Percentiles rank a stretch among this genome's conserved stretches.
phyloP scores from a whole-genome alignment of 1,140 invertebrate species.

The Camponotus vicinus region DNA sequence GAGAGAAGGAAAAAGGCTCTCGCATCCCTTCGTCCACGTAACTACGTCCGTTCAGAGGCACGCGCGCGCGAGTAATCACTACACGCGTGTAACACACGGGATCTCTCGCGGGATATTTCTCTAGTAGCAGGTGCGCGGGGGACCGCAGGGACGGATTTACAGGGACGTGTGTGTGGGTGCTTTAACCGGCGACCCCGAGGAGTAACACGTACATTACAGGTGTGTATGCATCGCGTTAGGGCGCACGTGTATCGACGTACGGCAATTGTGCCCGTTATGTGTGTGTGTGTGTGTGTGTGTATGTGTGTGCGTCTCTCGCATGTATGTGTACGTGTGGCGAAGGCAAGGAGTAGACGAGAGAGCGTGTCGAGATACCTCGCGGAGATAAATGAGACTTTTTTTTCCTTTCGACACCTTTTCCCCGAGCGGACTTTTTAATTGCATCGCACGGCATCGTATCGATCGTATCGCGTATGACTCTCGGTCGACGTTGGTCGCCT shows the following conservation, averaged over 20 bases:
- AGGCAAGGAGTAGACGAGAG: background rate
- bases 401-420: background rate
- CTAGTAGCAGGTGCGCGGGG: slow-evolving; percentile 33
- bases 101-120: slow-evolving; percentile 11
- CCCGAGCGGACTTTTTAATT: background rate
- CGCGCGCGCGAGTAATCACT: background rate
- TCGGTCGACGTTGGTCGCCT: background rate
- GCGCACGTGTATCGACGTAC: slow-evolving; percentile 51
- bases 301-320: background rate
- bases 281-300: slow-evolving; percentile 9
- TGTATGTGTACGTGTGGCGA: too few species aligned
- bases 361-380: background rate
- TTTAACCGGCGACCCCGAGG: slow-evolving; percentile 40
- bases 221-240: slow-evolving; percentile 65
- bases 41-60: background rate
- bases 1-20: slow-evolving; percentile 1
- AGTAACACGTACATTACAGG: slow-evolving; percentile 68
- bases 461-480: background rate
- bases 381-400: slow-evolving; percentile 10
- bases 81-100: slow-evolving; percentile 30
- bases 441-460: background rate
- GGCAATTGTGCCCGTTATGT: slow-evolving; percentile 20
- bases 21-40: background rate
- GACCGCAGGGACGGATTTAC: slow-evolving; percentile 42
- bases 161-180: slow-evolving; percentile 49